Conservation (phyloP, 1,140 invertebrate species). For the Drosophila funebris region DNA sequence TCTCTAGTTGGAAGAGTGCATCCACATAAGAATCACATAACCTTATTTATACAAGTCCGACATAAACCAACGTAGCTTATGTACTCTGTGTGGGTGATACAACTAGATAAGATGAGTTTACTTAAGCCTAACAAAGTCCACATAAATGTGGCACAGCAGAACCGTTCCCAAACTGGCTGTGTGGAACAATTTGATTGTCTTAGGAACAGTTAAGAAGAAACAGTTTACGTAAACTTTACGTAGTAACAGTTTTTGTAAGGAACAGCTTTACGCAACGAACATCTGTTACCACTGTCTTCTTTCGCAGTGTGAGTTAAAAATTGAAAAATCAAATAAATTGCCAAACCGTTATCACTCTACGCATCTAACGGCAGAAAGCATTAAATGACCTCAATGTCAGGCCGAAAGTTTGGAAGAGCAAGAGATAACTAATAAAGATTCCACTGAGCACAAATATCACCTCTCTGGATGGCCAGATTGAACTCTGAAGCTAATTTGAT, state of each 20-base stretch:
- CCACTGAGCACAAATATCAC: constrained; percentile 13
- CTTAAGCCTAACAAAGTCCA: constrained; percentile 48
- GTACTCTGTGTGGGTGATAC: constrained; percentile 49
- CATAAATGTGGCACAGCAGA: constrained; percentile 51
- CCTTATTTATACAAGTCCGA: constrained; percentile 34
- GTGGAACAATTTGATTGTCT: neutral
- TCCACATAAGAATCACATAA: constrained; percentile 2
- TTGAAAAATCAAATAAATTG: neutral
- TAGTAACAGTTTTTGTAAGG: neutral
- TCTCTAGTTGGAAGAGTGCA: constrained; percentile 6
- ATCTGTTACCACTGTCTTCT: neutral
- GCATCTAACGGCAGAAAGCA: constrained; percentile 60
- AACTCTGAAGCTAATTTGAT: constrained; percentile 55
- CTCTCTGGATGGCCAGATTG: constrained; percentile 37
- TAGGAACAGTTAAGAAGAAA: neutral
- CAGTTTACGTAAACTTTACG: neutral
- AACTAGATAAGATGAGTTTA: constrained; percentile 55
- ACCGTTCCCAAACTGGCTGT: constrained; percentile 29
- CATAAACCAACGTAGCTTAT: constrained; percentile 44
- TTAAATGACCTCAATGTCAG: constrained; percentile 43
- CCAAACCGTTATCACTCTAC: neutral
- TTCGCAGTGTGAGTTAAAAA: neutral
- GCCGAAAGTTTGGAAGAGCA: constrained; percentile 16
- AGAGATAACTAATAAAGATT: constrained; percentile 55
- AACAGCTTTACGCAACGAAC: neutral